phyloP scores from a whole-genome alignment of 2,797 vertebrate genomes.

The Merluccius polli region DNA sequence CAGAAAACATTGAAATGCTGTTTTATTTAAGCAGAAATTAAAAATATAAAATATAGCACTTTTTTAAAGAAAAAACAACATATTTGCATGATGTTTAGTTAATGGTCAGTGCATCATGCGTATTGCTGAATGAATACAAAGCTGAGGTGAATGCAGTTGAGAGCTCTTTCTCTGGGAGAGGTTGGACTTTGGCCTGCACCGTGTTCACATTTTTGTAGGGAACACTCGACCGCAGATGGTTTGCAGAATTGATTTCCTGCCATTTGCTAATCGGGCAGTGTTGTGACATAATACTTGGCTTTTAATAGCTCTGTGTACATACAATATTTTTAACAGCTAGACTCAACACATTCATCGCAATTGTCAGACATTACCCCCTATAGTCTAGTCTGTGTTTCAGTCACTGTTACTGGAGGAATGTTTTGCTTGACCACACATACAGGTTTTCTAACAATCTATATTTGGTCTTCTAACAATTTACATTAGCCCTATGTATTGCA shows the following conservation, averaged over 20 bases:
- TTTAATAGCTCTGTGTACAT: conserved; percentile 39
- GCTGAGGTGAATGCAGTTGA: neutral
- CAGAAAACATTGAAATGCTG: neutral
- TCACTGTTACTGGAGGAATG: conserved; percentile 4
- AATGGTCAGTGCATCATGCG: neutral
- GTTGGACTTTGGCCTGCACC: conserved; percentile 38
- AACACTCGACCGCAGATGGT: conserved; percentile 53
- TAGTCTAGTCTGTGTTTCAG: neutral
- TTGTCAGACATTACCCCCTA: conserved; percentile 8
- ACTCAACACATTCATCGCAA: conserved; percentile 8
- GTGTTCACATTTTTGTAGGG: conserved; percentile 57
- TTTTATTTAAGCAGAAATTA: neutral
- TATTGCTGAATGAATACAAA: neutral
- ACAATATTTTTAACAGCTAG: conserved; percentile 35
- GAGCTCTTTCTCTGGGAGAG: conserved; percentile 19
- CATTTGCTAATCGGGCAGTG: conserved; percentile 8
- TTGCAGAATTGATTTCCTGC: conserved; percentile 13
- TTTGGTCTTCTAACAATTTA: too few species aligned
- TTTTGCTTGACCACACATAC: neutral
- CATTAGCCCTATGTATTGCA: too few species aligned
- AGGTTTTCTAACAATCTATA: neutral
- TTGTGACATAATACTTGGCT: conserved; percentile 15
- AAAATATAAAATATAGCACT: neutral
- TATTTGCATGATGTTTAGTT: neutral
- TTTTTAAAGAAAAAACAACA: too few species aligned